Base-by-base conservation (phyloP, 1,140 invertebrate species). In the Limonius californicus region DNA sequence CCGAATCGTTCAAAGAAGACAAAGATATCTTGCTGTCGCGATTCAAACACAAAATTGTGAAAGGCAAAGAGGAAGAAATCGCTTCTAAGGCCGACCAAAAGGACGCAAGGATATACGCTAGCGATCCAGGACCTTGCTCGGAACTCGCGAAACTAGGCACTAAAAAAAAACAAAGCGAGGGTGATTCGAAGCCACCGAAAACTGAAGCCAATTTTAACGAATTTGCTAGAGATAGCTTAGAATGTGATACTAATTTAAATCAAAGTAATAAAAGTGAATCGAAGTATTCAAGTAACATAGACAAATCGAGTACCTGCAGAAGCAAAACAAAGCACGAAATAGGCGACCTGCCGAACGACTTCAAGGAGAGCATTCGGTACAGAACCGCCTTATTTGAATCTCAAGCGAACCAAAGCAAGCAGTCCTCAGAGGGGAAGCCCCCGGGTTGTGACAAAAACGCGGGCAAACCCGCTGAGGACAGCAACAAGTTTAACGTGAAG, bases 1-100 rank as follows among this genome's bases (percentile, higher is more conserved):
- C 89, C 0, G 91, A 95, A 69, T 89, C 89, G 16, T 90, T 94
- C 61, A 83, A 88, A 39, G 81, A 84, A 61, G 77, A 82, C 50
- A 83, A 84, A 68, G 81, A 82, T 60, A 72, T 73, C 9, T 54
- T 76, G 1, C 42, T 76, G 19, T 71, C 69, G 2, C 45, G 71
- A 35, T 61, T 77, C 30, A 74, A 74, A 60, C 66, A 74, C 14
- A 75, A 75, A 50, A 30, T 30, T 50, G 21, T 53, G 2, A 56
- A 58, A 27, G 0, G 21, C 20, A 27, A 35, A 14, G 54, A 56
- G 16, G 27, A 15, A 3, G 27, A 56, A 35, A 18, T 3, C 18
- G 39, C n/a, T 12, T 20, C 39, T 19, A 30, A 54, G 57, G 16
- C 16, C 61, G n/a, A 63, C 64, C 23, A 3, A 27, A 27, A 27